Base-by-base conservation (phyloP, 2,888 invertebrate genomes). In the Slavum lentiscoides region DNA sequence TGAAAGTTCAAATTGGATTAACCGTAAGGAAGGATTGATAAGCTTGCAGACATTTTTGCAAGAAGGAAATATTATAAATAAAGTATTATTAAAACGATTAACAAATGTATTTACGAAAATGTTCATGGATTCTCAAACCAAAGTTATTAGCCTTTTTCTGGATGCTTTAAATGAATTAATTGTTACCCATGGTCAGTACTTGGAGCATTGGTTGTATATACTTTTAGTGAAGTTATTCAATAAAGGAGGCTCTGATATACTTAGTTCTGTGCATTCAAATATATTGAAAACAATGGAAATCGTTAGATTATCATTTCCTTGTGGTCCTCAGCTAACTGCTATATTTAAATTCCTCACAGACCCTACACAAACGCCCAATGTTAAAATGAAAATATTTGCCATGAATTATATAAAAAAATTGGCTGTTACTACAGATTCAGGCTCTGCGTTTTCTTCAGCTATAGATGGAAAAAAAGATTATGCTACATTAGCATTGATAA, bases 101-200 rank as follows among this genome's bases (percentile, higher is more conserved):
- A 94, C 96, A 0, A 97, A 98, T 84, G 92, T 96, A 83, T 94
- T 97, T 85, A 94, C 95, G 83, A 94, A 95, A 88, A 96, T 98
- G 94, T 97, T 98, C 86, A 96, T 96, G 90, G 98, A 98, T 87
- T 94, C 96, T 4, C 95, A 98, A 88, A 91, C 96, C 84, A 94
- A 95, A 88, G 89, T 97, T 84, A 94, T 98, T 88, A 94, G 94
- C 69, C 88, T 97, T 82, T 96, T 97, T 87, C 88, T 98, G 86
- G 98, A 98, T 86, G 94, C 96, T 0, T 91, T 98, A 62, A 94
- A 94, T 85, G 97, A 97, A 86, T 89, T 98, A 85, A 92, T 98
- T 76, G 89, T 91, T 83, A 91, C 93, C 61, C 96, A 98, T 87
- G 92, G 93, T 85, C 91, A 91, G 83, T 96, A 97, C 86, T 89